A percentile compares a stretch with the other conserved stretches of the same genome.
Evolutionary conservation across 2,797 vertebrate species (phyloP).

Genomic region (Oreortyx pictus): DNA sequence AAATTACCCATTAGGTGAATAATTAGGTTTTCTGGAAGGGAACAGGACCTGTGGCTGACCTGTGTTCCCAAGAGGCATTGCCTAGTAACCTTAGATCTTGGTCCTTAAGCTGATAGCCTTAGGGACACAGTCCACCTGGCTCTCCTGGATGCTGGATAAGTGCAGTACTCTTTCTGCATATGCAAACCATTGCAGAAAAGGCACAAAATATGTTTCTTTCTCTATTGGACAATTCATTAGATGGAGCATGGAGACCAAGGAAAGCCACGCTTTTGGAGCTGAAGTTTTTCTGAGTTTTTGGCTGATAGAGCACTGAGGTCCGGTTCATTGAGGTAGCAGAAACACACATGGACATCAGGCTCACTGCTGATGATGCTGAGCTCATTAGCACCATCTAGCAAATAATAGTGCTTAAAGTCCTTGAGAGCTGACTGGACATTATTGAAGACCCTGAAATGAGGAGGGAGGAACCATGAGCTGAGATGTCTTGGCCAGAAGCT

Average conservation of each 20-base stretch:
- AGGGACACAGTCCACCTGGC: background rate
- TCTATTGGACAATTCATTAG: background rate
- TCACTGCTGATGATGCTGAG: background rate
- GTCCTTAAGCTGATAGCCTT: background rate
- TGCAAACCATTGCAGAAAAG: background rate
- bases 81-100: background rate
- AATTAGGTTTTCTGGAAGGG: constrained; percentile 51
- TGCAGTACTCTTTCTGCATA: background rate
- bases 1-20: constrained; percentile 55
- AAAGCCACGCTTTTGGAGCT: background rate
- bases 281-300: background rate
- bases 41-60: constrained; percentile 11
- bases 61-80: constrained; percentile 3
- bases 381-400: background rate
- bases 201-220: background rate
- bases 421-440: background rate
- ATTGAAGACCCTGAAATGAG: background rate
- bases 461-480: background rate
- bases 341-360: background rate
- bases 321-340: background rate
- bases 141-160: background rate
- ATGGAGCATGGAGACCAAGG: background rate
- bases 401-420: background rate
- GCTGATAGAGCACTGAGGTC: background rate
- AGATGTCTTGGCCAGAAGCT: background rate